Evolutionary conservation across 2,113 vertebrate species (phyloP).

Genomic region (Catharus minimus): DNA sequence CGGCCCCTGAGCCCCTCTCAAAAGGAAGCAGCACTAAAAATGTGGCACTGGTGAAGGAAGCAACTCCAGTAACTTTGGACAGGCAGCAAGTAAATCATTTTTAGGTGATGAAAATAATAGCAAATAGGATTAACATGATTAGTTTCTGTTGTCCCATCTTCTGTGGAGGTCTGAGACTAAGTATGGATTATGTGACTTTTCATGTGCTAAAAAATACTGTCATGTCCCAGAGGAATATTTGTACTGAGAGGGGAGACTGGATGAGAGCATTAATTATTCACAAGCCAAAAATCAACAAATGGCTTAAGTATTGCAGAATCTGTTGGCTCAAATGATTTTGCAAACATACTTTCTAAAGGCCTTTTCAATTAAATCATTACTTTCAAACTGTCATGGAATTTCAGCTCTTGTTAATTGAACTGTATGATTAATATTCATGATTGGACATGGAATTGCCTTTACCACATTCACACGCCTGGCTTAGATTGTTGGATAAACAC

Average conservation of each 20-base stretch:
- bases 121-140: not conserved
- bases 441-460: conserved; percentile 28
- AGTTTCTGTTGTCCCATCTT: conserved; percentile 1
- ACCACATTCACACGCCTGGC: conserved; percentile 7
- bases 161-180: not conserved
- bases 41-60: not conserved
- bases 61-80: conserved; percentile 6
- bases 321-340: conserved; percentile 3
- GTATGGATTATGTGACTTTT: conserved; percentile 14
- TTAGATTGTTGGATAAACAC: conserved; percentile 24
- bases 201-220: not conserved
- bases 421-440: conserved; percentile 54
- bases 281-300: conserved; percentile 60
- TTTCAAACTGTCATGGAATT: conserved; percentile 49
- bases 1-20: not conserved
- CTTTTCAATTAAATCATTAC: conserved; percentile 56
- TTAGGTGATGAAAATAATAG: conserved; percentile 11
- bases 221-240: conserved; percentile 24
- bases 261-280: conserved; percentile 51
- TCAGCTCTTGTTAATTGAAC: conserved; percentile 57
- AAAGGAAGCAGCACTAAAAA: not conserved
- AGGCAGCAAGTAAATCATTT: not conserved
- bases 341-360: not conserved
- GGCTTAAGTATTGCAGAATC: conserved; percentile 20
- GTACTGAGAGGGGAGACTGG: conserved; percentile 23